Base-by-base conservation (phyloP, 2,113 vertebrate species). In the Myocastor coypus region DNA sequence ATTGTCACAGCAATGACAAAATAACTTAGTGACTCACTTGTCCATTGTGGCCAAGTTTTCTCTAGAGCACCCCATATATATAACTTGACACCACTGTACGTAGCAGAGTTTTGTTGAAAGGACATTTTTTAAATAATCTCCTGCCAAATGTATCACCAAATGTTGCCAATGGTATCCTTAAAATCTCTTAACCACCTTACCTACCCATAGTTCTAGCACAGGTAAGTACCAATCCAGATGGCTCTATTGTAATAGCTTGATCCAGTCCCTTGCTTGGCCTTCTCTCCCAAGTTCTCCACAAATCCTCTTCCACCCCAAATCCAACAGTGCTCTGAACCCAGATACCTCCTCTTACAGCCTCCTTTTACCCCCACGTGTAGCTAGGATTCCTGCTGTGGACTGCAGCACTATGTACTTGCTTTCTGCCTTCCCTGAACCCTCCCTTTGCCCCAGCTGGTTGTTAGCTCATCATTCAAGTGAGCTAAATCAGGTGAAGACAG, bases 281-380 rank as follows among this genome's bases (percentile, higher is more conserved):
- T 81, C 30, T 75, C 68, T 20, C 9, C n/a, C 52, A 81, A 40
- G 20, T n/a, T 84, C 57, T n/a, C 32, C 17, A 32, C 32, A 24
- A 87, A 37, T 40, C 5, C 4, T 77, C 59, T 69, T 13, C 11
- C 34, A 86, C 1, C 8, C 68, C 63, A 30, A 0, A 68, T 50
- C 55, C 30, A 30, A 71, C 4, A 4, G 0, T 7, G 1, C 11
- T 52, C 30, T 1, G 3, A 12, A 7, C 46, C 61, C 68, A 28
- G 28, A 5, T 2, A 26, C 9, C 61, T 42, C 0, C 9, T 3
- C 46, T 69, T 75, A 6, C 32, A 32, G 8, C 5, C 2, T 46
- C 30, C 5, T 37, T 50, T 77, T 22, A 0, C 0, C 19, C 26
- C 59, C 4, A 9, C 4, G 9, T 46, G 9, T 46, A 68, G 34